Percentiles rank a stretch among this genome's conserved stretches.
Conservation (phyloP, 2,113 vertebrate species). For the Bubo bubo region DNA sequence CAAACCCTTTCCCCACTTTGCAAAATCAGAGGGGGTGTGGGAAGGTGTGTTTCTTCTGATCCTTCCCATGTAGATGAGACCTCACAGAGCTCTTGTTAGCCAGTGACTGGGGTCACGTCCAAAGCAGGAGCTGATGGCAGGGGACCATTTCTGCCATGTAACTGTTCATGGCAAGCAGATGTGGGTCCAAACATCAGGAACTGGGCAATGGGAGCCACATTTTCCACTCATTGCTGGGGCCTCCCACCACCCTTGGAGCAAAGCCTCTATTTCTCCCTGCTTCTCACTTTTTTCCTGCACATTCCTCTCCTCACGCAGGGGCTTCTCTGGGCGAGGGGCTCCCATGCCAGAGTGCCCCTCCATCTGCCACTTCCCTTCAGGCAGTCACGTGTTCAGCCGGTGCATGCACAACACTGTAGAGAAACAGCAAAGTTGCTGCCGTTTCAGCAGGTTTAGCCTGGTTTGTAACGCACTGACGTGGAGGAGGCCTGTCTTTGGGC, state of each 20-base stretch:
- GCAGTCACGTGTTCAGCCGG: rapidly evolving
- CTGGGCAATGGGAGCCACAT: background rate
- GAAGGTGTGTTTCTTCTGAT: background rate
- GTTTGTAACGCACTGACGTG: rapidly evolving
- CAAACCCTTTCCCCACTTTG: background rate
- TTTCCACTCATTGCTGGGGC: background rate
- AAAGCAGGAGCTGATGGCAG: background rate
- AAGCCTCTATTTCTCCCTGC: background rate
- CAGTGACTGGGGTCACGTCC: rapidly evolving
- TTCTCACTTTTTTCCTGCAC: background rate
- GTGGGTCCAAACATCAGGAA: background rate
- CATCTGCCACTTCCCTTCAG: background rate
- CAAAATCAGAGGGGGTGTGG: background rate
- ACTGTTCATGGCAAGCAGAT: rapidly evolving
- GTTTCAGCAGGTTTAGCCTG: background rate
- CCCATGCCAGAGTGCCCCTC: background rate
- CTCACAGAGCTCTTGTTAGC: background rate
- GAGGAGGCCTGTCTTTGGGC: background rate
- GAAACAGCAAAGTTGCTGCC: rapidly evolving
- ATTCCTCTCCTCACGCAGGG: rapidly evolving
- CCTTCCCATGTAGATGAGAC: background rate
- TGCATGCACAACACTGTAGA: rapidly evolving
- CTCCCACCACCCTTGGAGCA: background rate
- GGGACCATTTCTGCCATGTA: rapidly evolving
- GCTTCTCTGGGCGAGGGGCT: background rate